Base-by-base conservation (phyloP, 2,888 invertebrate species). In the Baccha elongata region DNA sequence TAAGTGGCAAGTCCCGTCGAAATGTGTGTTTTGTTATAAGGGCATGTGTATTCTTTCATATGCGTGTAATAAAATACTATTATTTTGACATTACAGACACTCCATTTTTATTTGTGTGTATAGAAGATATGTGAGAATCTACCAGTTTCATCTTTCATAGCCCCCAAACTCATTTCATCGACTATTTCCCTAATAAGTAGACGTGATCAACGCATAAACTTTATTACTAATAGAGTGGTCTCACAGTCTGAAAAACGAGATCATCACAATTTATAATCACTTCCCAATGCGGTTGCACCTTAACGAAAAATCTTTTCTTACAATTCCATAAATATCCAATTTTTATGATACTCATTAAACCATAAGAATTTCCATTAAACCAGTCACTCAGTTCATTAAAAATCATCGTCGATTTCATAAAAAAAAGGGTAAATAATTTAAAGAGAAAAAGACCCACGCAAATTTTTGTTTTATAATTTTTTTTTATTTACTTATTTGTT, bases 321-420 rank as follows among this genome's bases (percentile, higher is more conserved):
- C 10, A 37, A 40, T 40, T 40, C 13, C 15, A 58, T 58, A 58
- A 58, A 40, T 40, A 40, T 58, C 15, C 15, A 58, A 58, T 23
- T 40, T 58, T 58, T 15, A 58, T 58, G 15, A 5, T 11, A 15
- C 8, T 26, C 58, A 11, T 58, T 19, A 58, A 58, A 7, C 26
- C 6, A 23, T 23, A 15, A 13, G 58, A 58, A 58, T 58, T 58
- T 58, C 23, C 40, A 23, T 40, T 40, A 6, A 58, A 40, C 40
- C 40, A 53, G n/a, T 40, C 40, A 23, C 40, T 55, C 11, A 40
- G 23, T 4, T 58, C 40, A 26, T 58, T 58, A 58, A 58, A 58
- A 40, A 1, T 10, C 40, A 48, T 17, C 17, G 17, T 15, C n/a
- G 53, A 35, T 35, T 53, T 5, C 15, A 42, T 37, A 37, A 29